These are phyloP conservation scores for Anguilla megastoma DNA, from an alignment of 2,797 vertebrate species.

Conservation along the genomic window DNA sequence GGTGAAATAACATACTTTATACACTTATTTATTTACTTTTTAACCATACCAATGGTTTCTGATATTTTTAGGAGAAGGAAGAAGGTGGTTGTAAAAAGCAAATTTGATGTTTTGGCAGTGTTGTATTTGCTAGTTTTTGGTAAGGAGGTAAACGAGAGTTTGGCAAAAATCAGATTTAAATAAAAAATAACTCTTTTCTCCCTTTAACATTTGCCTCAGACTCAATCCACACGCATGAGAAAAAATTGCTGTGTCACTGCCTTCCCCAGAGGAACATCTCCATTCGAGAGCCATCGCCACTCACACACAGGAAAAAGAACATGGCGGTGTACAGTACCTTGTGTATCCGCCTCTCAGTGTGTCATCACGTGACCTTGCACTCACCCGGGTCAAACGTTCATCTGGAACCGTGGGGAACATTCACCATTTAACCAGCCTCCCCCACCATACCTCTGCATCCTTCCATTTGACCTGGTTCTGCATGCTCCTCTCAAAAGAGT, in stretches of 20 bases:
- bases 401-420: not conserved
- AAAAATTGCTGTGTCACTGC: conserved; percentile 44
- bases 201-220: not conserved
- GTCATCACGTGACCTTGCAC: not conserved
- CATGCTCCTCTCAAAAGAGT: not conserved
- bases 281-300: conserved; percentile 45
- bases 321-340: conserved; percentile 68
- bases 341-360: conserved; percentile 34
- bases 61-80: not conserved
- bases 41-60: not conserved
- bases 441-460: not conserved
- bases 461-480: not conserved
- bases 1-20: not conserved
- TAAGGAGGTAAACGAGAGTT: not conserved
- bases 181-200: not conserved
- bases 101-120: not conserved
- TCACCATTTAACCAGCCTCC: not conserved
- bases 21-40: no score
- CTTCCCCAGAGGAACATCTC: conserved; percentile 44
- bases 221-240: not conserved
- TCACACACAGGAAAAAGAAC: conserved; percentile 39
- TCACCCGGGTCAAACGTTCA: not conserved
- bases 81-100: not conserved
- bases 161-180: not conserved
- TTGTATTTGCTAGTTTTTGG: not conserved